Evolutionary conservation across 1,140 invertebrate genomes (phyloP), one percentile per base, ranked within the genome.

Genomic region (Drosophila triauraria): DNA sequence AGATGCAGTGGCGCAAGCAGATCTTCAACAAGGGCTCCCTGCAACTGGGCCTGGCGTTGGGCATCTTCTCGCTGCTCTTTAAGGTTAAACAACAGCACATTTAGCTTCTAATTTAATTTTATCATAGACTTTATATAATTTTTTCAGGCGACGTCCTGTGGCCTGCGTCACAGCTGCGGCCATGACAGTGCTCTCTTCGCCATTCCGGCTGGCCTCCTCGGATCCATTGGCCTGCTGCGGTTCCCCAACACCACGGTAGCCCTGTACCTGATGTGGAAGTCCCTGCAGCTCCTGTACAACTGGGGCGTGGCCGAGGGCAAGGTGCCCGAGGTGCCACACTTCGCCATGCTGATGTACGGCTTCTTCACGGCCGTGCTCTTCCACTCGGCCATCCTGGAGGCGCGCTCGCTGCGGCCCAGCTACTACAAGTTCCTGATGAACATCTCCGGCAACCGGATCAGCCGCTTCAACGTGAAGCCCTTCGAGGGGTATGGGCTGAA

Each of bases 351-450:
- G 44, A 93, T 97, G 32, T 97, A 97, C 88, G 95, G 95, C 51
- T 92, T 96, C 67, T 96, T 96, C 77, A 97, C 96, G 8, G 96
- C 96, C 17, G 83, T 96, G 72, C 93, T 97, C 8, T 97, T 98
- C 82, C 96, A 97, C 93, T 95, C 95, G 57, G 96, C 96, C 59
- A 94, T 97, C 17, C 75, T 97, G 54, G 97, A 97, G 92, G 96
- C 97, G 8, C 95, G 95, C 54, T 95, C 96, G 80, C 92, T 97
- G 35, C 94, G 97, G 76, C 93, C 95, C n/a, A 96, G 96, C n/a
- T 98, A 98, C 93, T 97, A 96, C 95, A 96, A 96, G 84, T 98
- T 97, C 92, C 93, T 98, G 20, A 93, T 95, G 70, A 94, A 93
- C 69, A 92, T 97, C 20, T 97, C 97, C 4, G 85, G 85, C 35